These are phyloP conservation scores for Hippoglossus hippoglossus DNA, from an alignment of 2,797 vertebrate species.

Conservation along the genomic window DNA sequence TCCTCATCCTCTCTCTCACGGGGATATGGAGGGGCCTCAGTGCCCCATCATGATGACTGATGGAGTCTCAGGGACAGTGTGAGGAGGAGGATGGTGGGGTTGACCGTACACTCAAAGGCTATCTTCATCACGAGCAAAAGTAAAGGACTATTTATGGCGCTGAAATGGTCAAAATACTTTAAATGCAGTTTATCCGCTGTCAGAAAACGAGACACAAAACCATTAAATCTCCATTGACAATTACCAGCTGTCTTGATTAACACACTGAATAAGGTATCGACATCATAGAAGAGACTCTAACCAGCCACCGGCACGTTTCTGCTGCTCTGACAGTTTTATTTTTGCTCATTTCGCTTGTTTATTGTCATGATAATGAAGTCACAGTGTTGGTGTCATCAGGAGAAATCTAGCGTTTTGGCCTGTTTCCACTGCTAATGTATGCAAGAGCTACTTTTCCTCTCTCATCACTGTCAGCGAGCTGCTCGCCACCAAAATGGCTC, in stretches of 20 bases:
- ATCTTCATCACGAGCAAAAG: conserved; percentile 43
- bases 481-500: conserved; percentile 67
- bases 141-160: conserved; percentile 16
- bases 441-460: conserved; percentile 69
- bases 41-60: conserved; percentile 73
- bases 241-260: conserved; percentile 71
- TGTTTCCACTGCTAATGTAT: conserved; percentile 78
- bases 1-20: conserved; percentile 76
- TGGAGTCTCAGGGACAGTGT: conserved; percentile 58
- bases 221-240: conserved; percentile 51
- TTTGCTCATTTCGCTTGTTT: conserved; percentile 79
- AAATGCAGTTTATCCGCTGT: conserved; percentile 32
- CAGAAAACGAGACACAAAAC: conserved; percentile 44
- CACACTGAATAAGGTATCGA: conserved; percentile 62
- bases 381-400: conserved; percentile 77
- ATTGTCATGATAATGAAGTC: conserved; percentile 83
- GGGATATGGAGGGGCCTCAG: conserved; percentile 74
- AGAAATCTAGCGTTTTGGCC: conserved; percentile 79
- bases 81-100: conserved; percentile 46
- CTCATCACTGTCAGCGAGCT: conserved; percentile 69
- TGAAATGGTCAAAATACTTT: conserved; percentile 8
- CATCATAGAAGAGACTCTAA: conserved; percentile 52
- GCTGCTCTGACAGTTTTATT: conserved; percentile 78
- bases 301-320: conserved; percentile 63
- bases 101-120: conserved; percentile 30